Evolutionary conservation across 2,113 vertebrate genomes (phyloP), one percentile per base, ranked within the genome.

Genomic region (Antechinus flavipes): DNA sequence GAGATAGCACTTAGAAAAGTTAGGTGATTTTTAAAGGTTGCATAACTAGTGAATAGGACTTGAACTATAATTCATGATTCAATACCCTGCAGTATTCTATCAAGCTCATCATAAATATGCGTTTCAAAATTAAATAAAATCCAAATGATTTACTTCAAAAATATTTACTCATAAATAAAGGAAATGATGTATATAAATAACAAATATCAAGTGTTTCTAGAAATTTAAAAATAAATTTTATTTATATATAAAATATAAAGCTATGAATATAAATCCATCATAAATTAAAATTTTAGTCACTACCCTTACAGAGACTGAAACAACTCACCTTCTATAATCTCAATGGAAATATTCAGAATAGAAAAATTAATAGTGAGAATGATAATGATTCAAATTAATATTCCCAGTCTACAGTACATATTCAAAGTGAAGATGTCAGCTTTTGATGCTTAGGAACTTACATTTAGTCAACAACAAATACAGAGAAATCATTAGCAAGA

Each of bases 211-310:
- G 19, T 3, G 8, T 54, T 26, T n/a, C 42, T 76, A 76, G 35
- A 76, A 96, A 26, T 76, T 47, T 27, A 53, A 89, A 90, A 42
- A 25, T 22, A 56, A 56, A 25, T 26, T 26, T 54, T 0, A 93
- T 56, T 16, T 76, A 8, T 2, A 90, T 25, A 27, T 89, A 90
- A 96, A 52, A 10, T 96, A 94, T 50, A 61, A 91, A 12, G 91
- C 3, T 61, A 35, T 92, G 91, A 46, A 94, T 93, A 56, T 93
- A n/a, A 50, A 54, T 90, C 55, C 53, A 35, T 46, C 49, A 7
- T 91, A 54, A 0, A 2, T 54, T 4, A 35, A 68, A 7, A n/a
- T n/a, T n/a, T 11, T n/a, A 68, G 7, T 35, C 30, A 35, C 12
- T 61, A 35, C n/a, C 61, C 35, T 16, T 30, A 56, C 3, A 68